Conservation (phyloP, 2,888 invertebrate genomes). For the Tinea trinotella region DNA sequence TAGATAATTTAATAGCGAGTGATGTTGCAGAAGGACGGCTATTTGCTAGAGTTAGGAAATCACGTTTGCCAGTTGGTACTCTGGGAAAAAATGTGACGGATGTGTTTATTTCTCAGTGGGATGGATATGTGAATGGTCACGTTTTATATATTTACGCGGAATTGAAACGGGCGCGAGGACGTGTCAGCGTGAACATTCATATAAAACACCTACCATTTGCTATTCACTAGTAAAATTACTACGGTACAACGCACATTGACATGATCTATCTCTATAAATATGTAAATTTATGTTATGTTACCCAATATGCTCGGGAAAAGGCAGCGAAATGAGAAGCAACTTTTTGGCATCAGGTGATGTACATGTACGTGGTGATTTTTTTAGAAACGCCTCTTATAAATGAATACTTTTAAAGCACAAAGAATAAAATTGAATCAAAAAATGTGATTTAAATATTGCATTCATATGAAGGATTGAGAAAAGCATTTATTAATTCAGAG, state of each 20-base stretch:
- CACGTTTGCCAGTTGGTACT: constrained; percentile 1
- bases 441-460: no score
- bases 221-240: constrained; percentile 13
- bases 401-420: neutral
- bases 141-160: constrained; percentile 24
- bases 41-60: neutral
- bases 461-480: no score
- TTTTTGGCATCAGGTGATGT: neutral
- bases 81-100: constrained; percentile 21
- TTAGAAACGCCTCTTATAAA: neutral
- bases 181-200: constrained; percentile 46
- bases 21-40: no score
- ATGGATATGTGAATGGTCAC: constrained; percentile 4
- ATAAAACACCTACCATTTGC: constrained; percentile 30
- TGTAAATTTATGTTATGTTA: constrained; percentile 12
- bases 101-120: constrained; percentile 29
- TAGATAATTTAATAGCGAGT: no score
- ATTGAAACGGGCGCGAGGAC: constrained; percentile 46
- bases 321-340: neutral
- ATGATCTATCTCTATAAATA: constrained; percentile 13
- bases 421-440: no score
- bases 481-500: no score
- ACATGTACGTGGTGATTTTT: neutral
- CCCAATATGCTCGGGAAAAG: neutral
- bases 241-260: constrained; percentile 13